Conservation (phyloP, 2,888 invertebrate species). For the Clunio marinus region DNA sequence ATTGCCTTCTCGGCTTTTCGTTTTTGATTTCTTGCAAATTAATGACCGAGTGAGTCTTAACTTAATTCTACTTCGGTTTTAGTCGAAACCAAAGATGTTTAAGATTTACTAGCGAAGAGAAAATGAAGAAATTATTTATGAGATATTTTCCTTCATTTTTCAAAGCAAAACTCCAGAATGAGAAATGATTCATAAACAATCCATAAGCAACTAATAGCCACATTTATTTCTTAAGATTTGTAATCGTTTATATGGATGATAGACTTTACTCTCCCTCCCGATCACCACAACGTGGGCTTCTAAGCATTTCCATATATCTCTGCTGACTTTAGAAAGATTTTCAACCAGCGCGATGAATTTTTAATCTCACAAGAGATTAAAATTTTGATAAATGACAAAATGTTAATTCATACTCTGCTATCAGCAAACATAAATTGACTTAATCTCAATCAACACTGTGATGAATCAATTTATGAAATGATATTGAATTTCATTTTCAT, state of each 20-base stretch:
- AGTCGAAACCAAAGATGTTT: too few relatives aligned
- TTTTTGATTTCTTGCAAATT: too few relatives aligned
- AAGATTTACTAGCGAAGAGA: too few relatives aligned
- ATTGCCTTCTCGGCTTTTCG: background rate
- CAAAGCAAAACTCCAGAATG: background rate
- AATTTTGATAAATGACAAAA: background rate
- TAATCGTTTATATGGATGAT: slow-evolving; percentile 5
- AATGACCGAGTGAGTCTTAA: background rate
- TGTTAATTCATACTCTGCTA: background rate
- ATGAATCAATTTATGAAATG: too few relatives aligned
- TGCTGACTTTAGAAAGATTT: background rate
- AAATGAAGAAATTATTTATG: background rate
- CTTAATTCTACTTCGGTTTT: too few relatives aligned
- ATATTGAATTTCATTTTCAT: too few relatives aligned
- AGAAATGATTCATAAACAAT: slow-evolving; percentile 13
- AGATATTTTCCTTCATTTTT: background rate
- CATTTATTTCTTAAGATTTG: background rate
- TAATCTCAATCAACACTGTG: too few relatives aligned
- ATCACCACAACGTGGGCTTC: background rate
- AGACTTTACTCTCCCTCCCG: background rate
- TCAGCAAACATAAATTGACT: too few relatives aligned
- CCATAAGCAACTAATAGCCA: background rate
- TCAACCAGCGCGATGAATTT: too few relatives aligned
- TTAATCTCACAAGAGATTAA: too few relatives aligned
- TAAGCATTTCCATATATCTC: background rate